Conservation (phyloP, 2,113 vertebrate species). For the Empidonax alnorum region DNA sequence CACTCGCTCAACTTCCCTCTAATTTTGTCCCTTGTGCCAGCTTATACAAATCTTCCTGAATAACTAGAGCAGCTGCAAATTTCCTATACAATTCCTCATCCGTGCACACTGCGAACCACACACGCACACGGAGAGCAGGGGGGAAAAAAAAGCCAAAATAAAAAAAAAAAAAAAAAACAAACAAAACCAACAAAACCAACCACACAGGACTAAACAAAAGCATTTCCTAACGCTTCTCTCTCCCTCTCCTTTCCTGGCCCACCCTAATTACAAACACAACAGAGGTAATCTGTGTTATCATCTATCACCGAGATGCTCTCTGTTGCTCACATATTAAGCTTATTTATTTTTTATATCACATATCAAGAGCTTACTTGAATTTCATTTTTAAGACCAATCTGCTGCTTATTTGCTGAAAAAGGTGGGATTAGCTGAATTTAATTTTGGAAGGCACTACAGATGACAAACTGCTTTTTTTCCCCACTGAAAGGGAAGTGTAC, state of each 20-base stretch:
- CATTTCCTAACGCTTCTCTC: not conserved
- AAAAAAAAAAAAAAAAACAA: not conserved
- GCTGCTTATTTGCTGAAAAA: constrained; percentile 64
- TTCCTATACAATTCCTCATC: constrained; percentile 18
- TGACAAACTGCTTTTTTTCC: constrained; percentile 30
- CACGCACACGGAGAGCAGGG: not conserved
- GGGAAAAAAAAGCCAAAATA: not conserved
- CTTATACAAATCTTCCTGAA: constrained; percentile 29
- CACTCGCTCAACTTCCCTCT: constrained; percentile 17
- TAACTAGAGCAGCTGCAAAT: constrained; percentile 26
- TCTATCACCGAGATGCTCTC: constrained; percentile 25
- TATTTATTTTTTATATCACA: constrained; percentile 51
- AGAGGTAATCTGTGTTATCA: constrained; percentile 32
- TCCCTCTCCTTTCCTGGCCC: constrained; percentile 11
- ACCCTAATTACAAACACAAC: not conserved
- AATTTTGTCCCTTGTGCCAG: constrained; percentile 50
- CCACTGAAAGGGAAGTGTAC: not conserved
- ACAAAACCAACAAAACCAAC: not conserved
- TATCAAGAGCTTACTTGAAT: constrained; percentile 28
- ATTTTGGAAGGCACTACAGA: constrained; percentile 56
- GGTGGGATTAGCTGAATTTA: constrained; percentile 54
- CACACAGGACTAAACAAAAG: not conserved
- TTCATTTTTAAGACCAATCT: constrained; percentile 58
- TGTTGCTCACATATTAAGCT: constrained; percentile 39
- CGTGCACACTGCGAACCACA: not conserved